Evolutionary conservation across 2,113 vertebrate species (phyloP), one percentile per base, ranked within the genome.

Genomic region (Entomyzon cyanotis): DNA sequence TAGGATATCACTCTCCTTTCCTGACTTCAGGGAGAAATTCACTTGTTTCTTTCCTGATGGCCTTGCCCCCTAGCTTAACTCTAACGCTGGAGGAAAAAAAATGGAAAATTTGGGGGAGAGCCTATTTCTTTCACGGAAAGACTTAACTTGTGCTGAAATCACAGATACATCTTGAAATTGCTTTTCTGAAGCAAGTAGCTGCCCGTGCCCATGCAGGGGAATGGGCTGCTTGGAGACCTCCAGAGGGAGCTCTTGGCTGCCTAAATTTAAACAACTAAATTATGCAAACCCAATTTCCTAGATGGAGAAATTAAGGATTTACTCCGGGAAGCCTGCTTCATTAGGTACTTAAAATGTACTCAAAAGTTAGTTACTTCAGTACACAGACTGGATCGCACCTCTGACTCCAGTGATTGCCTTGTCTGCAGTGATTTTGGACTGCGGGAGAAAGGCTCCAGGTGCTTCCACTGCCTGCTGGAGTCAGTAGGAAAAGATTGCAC

Each of bases 201-300:
- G 39, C 31, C 58, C 11, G 46, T 44, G 62, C n/a, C 70, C 37
- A 5, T 16, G 41, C 28, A 30, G 53, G 56, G 67, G 86, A 85
- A 78, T 1, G 9, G 76, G 56, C 15, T 90, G 67, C 85, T 39
- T 28, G 39, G 73, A 86, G 42, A 88, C 94, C 96, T 97, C 92
- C 90, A 96, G 96, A 97, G 95, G 96, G 95, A 95, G 96, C 94
- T 74, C 96, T 96, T 94, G 92, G 60, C 94, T 93, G 80, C 31
- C 75, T 90, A 69, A 94, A 96, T 89, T 86, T 67, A 74, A 68
- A n/a, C 46, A 81, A 52, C 63, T 84, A 59, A 94, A 93, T 89
- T 77, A 86, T 44, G 63, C 92, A 93, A 83, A 92, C 68, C 67
- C 71, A 84, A 37, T 89, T 92, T 90, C 64, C 83, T 90, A 86